Evolutionary conservation across 2,888 invertebrate species (phyloP), one percentile per base, ranked within the genome.

Genomic region (Neoascia interrupta): DNA sequence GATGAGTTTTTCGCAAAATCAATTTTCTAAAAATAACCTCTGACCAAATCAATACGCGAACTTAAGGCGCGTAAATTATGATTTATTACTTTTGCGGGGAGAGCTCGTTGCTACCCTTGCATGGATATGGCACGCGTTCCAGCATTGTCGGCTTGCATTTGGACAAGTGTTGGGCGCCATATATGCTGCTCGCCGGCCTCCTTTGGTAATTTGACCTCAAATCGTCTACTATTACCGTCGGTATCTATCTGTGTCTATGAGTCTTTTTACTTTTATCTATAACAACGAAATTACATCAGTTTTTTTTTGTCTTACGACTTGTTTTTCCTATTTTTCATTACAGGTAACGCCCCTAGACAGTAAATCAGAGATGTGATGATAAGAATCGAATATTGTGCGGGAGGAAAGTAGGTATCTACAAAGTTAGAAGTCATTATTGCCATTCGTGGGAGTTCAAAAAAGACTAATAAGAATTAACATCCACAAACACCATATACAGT

Each of bases 11-110:
- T 31, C 31, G 31, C 31, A 5, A 4, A 2, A n/a, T n/a, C n/a
- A n/a, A n/a, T n/a, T 69, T 21, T 69, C 53, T 60, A 54, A 69
- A 69, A 69, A 56, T 69, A 75, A 3, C 36, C n/a, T 43, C 61
- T 69, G 74, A 75, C 69, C 69, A 49, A 69, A 49, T 56, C 37
- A 3, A 72, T 56, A 51, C 41, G 49, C 51, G 56, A 45, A 45
- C 21, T 16, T 11, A 51, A 41, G 53, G 28, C 11, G 19, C 49
- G 31, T 28, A n/a, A 49, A 37, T 21, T 61, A 56, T 69, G 61
- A 75, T 75, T 75, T 75, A 75, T 56, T 63, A 16, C 13, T 26
- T 41, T 15, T 3, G 8, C 10, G 31, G 28, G 19, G 53, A n/a
- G n/a, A n/a, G n/a, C n/a, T 31, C 31, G n/a, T 31, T 31, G 5